Percentiles rank a stretch among this genome's conserved stretches.
phyloP scores from a whole-genome alignment of 2,113 vertebrate genomes.

The Procapra przewalskii region DNA sequence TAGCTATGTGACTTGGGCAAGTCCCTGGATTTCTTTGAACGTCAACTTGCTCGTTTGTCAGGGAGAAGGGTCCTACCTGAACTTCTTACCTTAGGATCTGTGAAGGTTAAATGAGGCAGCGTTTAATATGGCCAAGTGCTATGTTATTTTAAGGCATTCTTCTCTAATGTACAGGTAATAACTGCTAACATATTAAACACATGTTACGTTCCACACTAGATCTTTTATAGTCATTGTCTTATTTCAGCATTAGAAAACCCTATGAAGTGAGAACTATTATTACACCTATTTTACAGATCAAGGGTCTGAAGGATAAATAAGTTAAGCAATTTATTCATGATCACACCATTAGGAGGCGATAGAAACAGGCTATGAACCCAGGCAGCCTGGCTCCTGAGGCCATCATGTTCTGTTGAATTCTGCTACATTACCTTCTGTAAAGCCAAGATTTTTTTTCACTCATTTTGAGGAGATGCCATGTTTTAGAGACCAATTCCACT shows the following conservation, averaged over 20 bases:
- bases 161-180: not conserved
- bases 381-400: not conserved
- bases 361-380: not conserved
- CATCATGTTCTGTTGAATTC: not conserved
- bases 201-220: not conserved
- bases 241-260: not conserved
- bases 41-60: not conserved
- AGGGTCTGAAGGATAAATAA: not conserved
- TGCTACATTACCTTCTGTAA: not conserved
- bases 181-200: not conserved
- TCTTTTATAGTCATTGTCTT: not conserved
- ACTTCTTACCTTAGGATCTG: not conserved
- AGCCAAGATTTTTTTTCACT: not conserved
- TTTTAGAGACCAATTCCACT: not conserved
- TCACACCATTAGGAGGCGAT: not conserved
- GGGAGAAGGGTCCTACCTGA: not conserved
- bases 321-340: not conserved
- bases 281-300: not conserved
- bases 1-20: not conserved
- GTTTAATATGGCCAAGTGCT: not conserved
- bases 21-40: not conserved
- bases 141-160: not conserved
- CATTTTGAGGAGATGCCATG: not conserved
- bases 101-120: not conserved
- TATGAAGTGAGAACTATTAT: not conserved